Conservation (phyloP, 2,888 invertebrate genomes). For the Polylopha cassiicola region DNA sequence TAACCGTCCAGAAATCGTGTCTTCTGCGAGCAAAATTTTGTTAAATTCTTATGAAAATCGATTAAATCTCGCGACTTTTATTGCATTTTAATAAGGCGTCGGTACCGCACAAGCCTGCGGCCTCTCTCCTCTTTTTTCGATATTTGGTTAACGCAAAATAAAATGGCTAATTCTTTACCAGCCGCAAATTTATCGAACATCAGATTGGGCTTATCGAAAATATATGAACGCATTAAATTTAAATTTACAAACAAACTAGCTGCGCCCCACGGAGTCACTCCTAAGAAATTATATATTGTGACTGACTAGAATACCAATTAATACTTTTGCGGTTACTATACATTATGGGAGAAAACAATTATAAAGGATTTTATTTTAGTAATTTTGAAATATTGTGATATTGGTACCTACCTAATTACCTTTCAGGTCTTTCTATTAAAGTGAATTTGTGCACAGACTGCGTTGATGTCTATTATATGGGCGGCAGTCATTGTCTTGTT, state of each 20-base stretch:
- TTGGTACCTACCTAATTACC: too few species aligned
- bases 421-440: too few species aligned
- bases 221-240: constrained; percentile 6
- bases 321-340: too few species aligned
- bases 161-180: constrained; percentile 22
- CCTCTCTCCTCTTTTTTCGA: constrained; percentile 27
- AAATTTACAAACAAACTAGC: constrained; percentile 3
- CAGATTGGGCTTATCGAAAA: constrained; percentile 35
- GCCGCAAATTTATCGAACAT: constrained; percentile 29
- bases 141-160: constrained; percentile 39
- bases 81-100: constrained; percentile 55
- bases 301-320: too few species aligned
- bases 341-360: too few species aligned
- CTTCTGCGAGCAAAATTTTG: constrained; percentile 27
- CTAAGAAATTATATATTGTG: too few species aligned
- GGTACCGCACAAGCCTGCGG: constrained; percentile 35
- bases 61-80: constrained; percentile 51
- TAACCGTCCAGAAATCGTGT: neutral
- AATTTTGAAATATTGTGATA: too few species aligned
- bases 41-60: constrained; percentile 45
- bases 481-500: too few species aligned
- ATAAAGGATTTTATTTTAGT: too few species aligned
- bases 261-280: too few species aligned
- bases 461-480: too few species aligned
- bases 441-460: too few species aligned